phyloP scores from a whole-genome alignment of 2,797 vertebrate species.

The Coendou prehensilis region DNA sequence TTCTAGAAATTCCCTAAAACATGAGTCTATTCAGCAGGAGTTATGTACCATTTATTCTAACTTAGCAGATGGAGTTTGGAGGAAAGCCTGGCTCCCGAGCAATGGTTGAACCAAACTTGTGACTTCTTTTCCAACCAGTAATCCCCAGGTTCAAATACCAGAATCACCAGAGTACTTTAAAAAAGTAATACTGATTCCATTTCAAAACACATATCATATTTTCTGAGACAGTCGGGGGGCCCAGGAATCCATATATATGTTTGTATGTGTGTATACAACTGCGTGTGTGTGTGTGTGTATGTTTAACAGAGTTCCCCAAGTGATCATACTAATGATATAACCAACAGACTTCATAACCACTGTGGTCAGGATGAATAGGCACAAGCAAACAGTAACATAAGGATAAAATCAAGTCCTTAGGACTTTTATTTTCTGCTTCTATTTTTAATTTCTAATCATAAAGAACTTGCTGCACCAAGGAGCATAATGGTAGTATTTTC shows the following conservation, averaged over 20 bases:
- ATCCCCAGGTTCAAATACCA: constrained; percentile 15
- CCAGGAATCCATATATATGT: not conserved
- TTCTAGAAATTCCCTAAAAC: constrained; percentile 49
- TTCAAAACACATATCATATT: not conserved
- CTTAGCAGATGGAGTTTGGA: not conserved
- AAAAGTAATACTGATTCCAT: not conserved
- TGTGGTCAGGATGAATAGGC: not conserved
- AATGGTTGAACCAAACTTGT: not conserved
- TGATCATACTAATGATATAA: not conserved
- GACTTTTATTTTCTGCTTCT: not conserved
- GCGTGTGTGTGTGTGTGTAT: not conserved
- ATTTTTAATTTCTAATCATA: not conserved
- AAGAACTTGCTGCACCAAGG: not conserved
- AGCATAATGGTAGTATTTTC: not conserved
- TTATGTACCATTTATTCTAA: not conserved
- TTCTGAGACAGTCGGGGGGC: not conserved
- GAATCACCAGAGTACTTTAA: not conserved
- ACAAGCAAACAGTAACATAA: not conserved
- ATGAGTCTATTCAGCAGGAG: not conserved
- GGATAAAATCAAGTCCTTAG: not conserved
- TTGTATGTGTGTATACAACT: not conserved
- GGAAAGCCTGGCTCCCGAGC: not conserved
- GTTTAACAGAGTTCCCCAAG: not conserved
- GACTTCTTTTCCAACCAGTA: not conserved
- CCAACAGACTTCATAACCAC: not conserved